A percentile compares a stretch with the other conserved stretches of the same genome.
Evolutionary conservation across 2,113 vertebrate genomes (phyloP).

Genomic region (Phycodurus eques): DNA sequence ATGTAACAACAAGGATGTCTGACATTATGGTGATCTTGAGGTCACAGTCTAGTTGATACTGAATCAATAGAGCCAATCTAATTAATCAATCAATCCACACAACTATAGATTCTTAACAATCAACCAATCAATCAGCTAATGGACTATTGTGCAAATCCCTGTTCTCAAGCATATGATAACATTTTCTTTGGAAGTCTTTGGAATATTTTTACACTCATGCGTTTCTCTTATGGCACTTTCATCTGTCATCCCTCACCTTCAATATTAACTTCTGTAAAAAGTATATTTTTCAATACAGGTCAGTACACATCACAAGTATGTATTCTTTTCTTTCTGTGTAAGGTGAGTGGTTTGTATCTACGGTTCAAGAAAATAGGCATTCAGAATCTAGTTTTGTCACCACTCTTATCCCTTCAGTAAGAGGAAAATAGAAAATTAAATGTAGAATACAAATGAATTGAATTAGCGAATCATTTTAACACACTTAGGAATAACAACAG

Average conservation of each 20-base stretch:
- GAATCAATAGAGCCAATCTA: too few relatives aligned
- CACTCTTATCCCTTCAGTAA: background rate
- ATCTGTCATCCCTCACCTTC: background rate
- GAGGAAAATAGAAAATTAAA: background rate
- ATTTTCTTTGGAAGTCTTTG: background rate
- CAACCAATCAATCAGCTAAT: conserved; percentile 11
- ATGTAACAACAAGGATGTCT: too few relatives aligned
- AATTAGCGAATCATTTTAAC: background rate
- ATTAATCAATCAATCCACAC: too few relatives aligned
- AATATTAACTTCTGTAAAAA: background rate
- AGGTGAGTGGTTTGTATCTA: background rate
- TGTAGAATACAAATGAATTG: background rate
- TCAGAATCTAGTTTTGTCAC: background rate
- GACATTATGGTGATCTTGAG: too few relatives aligned
- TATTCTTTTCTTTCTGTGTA: background rate
- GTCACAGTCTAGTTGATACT: too few relatives aligned
- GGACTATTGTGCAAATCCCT: background rate
- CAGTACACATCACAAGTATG: background rate
- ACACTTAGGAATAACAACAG: background rate
- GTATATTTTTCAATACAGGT: background rate
- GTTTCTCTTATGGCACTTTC: background rate
- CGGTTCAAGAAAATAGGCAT: background rate
- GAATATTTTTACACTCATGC: background rate
- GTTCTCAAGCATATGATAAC: background rate
- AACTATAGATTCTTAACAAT: background rate